Evolutionary conservation across 2,888 invertebrate genomes (phyloP), one percentile per base, ranked within the genome.

Genomic region (Drosophila paracracens): DNA sequence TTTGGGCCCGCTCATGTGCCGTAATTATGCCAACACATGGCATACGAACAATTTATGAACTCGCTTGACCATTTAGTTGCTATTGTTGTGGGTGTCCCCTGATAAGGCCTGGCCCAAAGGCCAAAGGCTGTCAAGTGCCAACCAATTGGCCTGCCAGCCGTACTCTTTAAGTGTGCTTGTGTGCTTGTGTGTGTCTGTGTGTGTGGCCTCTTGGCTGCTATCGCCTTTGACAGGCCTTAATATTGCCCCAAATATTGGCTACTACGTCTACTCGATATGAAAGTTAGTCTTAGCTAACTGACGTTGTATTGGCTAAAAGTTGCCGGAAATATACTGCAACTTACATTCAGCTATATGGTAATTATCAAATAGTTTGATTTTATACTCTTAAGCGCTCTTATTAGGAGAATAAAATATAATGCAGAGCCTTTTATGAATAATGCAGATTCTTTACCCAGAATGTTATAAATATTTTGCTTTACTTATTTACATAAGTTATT

Each of bases 21-120:
- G 89, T 76, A 86, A 86, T 86, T 89, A 89, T 87, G 89, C 89
- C 85, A 86, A 89, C 89, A 85, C 87, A 85, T 85, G 87, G 79
- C 80, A 76, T 61, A 63, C 62, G 60, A 46, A 53, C 70, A 87
- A 89, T 89, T 85, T 89, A 89, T 85, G 87, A 85, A 87, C 85
- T 71, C 70, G 53, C 67, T 62, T 83, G 84, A 80, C 89, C 89
- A 83, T 81, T 83, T 76, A 67, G 78, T 59, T 71, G 66, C 74
- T 65, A 60, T 65, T 79, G 73, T 76, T 77, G 81, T 76, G 79
- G 82, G 86, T 84, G 82, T 82, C 87, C 82, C 82, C 89, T 89
- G 89, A 89, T 84, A 86, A 89, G 85, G 85, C 74, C 72, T 73
- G 82, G 68, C 85, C 87, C 84, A 89, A 79, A 89, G 89, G 89